phyloP scores from a whole-genome alignment of 64 coral and sea anemone species.

The Trachythela sp. region DNA sequence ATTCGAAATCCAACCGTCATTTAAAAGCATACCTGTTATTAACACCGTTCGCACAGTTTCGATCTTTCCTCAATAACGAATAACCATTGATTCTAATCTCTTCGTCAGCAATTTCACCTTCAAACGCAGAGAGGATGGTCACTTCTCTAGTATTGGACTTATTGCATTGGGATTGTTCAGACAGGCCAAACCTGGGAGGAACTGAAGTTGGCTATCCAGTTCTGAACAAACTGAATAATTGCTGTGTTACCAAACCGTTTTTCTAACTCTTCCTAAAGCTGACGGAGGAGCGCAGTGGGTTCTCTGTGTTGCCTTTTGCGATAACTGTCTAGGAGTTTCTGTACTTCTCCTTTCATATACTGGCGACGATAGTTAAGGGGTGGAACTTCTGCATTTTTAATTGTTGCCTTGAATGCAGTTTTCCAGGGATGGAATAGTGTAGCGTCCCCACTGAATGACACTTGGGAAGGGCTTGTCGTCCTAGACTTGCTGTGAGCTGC shows the following conservation, averaged over 20 bases:
- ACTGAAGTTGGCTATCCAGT: not conserved
- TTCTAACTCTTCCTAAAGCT: not conserved
- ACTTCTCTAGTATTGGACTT: not conserved
- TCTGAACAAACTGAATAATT: not conserved
- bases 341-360: not conserved
- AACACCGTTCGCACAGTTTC: too few relatives aligned
- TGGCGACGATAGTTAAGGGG: not conserved
- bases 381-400: not conserved
- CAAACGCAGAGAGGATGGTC: not conserved
- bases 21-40: too few relatives aligned
- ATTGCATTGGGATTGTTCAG: not conserved
- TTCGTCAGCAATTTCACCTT: too few relatives aligned
- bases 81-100: too few relatives aligned
- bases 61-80: too few relatives aligned
- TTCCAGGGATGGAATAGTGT: constrained; percentile 10
- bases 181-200: not conserved
- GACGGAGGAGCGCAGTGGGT: not conserved
- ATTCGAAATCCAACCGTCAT: too few relatives aligned
- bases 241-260: not conserved
- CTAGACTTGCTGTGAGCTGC: not conserved
- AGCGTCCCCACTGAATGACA: not conserved
- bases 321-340: not conserved
- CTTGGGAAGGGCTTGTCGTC: not conserved
- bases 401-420: not conserved
- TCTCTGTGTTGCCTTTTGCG: not conserved